Evolutionary conservation across 2,888 invertebrate genomes (phyloP).

Genomic region (Lithophane semibrunnea): DNA sequence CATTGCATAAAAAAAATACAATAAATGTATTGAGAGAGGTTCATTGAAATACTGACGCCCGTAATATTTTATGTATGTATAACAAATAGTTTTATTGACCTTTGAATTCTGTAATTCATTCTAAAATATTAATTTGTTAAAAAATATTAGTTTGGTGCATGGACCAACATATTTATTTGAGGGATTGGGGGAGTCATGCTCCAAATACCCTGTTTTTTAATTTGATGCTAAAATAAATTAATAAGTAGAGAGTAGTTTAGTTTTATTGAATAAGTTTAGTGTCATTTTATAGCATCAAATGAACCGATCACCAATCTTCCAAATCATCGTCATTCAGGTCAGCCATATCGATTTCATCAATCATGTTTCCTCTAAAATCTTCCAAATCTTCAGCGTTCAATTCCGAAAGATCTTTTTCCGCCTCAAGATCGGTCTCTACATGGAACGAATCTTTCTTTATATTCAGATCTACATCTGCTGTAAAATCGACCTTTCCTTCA

Average conservation of each 20-base stretch:
- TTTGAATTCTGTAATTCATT: slow-evolving; percentile 2
- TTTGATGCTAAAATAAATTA: slow-evolving; percentile 1
- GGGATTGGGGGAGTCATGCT: too few species aligned
- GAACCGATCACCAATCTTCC: slow-evolving; percentile 75
- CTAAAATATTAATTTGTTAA: not conserved
- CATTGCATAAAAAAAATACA: not conserved
- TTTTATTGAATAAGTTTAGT: not conserved
- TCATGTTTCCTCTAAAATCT: slow-evolving; percentile 20
- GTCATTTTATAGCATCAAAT: not conserved
- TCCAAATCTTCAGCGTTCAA: slow-evolving; percentile 36
- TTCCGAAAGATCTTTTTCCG: slow-evolving; percentile 2
- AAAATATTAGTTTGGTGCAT: too few species aligned
- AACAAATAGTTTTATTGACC: not conserved
- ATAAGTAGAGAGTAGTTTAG: too few species aligned
- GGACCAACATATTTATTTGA: not conserved
- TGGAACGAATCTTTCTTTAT: not conserved
- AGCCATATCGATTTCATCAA: slow-evolving; percentile 51
- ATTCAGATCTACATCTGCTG: slow-evolving; percentile 9
- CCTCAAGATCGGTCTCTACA: not conserved
- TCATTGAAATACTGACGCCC: not conserved
- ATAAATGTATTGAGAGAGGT: not conserved
- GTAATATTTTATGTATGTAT: not conserved
- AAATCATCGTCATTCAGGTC: slow-evolving; percentile 76
- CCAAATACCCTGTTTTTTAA: not conserved
- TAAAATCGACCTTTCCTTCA: not conserved